Base-by-base conservation (phyloP, 1,140 invertebrate species). In the Cyclina sinensis region DNA sequence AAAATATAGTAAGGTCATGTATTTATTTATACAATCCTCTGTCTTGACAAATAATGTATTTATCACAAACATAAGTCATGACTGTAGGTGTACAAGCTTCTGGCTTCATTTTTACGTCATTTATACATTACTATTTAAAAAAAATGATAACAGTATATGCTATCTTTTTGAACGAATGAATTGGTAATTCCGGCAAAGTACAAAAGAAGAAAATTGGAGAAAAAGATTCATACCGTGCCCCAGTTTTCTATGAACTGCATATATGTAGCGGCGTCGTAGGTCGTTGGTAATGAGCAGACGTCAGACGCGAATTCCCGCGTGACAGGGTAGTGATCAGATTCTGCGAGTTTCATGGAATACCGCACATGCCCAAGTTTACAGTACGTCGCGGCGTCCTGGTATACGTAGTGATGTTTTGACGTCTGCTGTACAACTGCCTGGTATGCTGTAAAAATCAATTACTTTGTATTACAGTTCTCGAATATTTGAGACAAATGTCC, bases 241-340 rank as follows among this genome's bases (percentile, higher is more conserved):
- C 91, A 92, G 32, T 86, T 54, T 35, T 92, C 90, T 16, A 92
- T 43, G 76, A 92, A 92, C 7, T 62, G 30, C 89, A 90, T 92
- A 46, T 92, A 92, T 14, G 27, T 59, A 12, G 16, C 16, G n/a
- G 86, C 32, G 73, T 84, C 70, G 82, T 89, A 92, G 0, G 32
- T 62, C 11, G 12, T 12, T 27, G 90, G 88, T 27, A 92, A 82
- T 9, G 73, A 57, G 84, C 91, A 92, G 5, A 86, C 88, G 32
- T 89, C 84, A 27, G 83, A 65, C 0, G 89, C 91, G n/a, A 92
- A 92, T 70, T 82, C 86, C 51, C 88, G 82, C 3, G 86, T 90
- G 37, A 92, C 84, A 5, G 84, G 76, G 48, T 91, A 90, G 46
- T 85, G 76, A 68, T 90, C 65, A 16, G 84, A 68, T 21, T 82